These are phyloP conservation scores for Austrolebias charrua DNA, from an alignment of 2,797 vertebrate genomes.

Conservation along the genomic window DNA sequence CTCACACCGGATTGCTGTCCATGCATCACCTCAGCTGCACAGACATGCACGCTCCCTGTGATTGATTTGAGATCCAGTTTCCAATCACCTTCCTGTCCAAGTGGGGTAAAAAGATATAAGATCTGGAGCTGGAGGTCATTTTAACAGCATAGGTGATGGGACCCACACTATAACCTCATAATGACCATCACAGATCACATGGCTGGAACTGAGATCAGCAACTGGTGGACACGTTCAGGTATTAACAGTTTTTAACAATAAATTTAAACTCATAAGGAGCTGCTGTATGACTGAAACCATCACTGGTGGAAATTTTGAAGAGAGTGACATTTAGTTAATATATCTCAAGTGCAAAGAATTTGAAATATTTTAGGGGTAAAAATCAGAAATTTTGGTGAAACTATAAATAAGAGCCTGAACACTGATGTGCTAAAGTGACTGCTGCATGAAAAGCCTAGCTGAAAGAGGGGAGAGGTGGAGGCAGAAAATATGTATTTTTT, in stretches of 20 bases:
- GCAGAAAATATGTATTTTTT: slow-evolving; percentile 1
- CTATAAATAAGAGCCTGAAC: background rate
- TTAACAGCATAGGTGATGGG: slow-evolving; percentile 23
- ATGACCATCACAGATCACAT: slow-evolving; percentile 31
- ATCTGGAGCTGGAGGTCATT: slow-evolving; percentile 7
- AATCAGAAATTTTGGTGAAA: background rate
- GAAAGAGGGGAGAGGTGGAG: slow-evolving; percentile 6
- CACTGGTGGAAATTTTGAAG: no score
- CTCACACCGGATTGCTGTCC: no score
- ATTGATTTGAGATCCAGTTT: slow-evolving; percentile 61
- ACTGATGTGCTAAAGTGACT: slow-evolving; percentile 6
- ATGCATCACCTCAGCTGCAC: slow-evolving; percentile 14
- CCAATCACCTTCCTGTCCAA: slow-evolving; percentile 31
- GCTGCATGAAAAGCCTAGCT: slow-evolving; percentile 13
- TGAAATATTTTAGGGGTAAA: background rate
- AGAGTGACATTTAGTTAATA: no score
- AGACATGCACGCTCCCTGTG: background rate
- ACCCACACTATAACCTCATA: slow-evolving; percentile 39
- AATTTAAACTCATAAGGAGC: no score
- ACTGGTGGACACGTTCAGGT: slow-evolving; percentile 10
- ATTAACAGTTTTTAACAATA: no score
- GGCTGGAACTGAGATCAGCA: slow-evolving; percentile 23
- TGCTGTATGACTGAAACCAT: background rate
- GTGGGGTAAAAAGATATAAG: slow-evolving; percentile 28
- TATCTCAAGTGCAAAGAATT: no score